Conservation (phyloP, 2,113 vertebrate genomes). For the Perccottus glenii region DNA sequence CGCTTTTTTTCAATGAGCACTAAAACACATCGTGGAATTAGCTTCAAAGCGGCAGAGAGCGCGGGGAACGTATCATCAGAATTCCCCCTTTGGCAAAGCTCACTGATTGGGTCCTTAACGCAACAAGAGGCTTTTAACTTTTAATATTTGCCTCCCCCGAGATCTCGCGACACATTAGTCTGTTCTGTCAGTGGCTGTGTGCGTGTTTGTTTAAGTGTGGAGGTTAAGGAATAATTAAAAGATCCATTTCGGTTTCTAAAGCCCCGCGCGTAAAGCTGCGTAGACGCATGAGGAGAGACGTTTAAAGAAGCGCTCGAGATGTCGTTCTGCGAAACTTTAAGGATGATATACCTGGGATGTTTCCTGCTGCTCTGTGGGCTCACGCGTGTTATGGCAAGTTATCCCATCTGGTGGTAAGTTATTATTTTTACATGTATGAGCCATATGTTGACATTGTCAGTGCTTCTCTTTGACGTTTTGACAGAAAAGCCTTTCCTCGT, state of each 20-base stretch:
- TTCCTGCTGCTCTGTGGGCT: conserved; percentile 86
- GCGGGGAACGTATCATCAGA: conserved; percentile 78
- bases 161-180: conserved; percentile 70
- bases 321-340: conserved; percentile 79
- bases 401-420: conserved; percentile 96
- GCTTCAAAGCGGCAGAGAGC: conserved; percentile 74
- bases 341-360: conserved; percentile 89
- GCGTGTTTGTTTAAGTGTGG: conserved; percentile 9
- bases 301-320: conserved; percentile 64
- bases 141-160: conserved; percentile 83
- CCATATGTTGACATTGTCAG: not conserved
- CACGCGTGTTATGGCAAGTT: conserved; percentile 86
- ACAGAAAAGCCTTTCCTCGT: not conserved
- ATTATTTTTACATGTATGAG: conserved; percentile 32
- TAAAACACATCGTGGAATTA: conserved; percentile 86
- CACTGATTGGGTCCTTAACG: conserved; percentile 85
- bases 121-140: conserved; percentile 74
- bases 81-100: conserved; percentile 87
- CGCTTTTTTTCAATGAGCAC: conserved; percentile 85
- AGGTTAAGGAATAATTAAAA: conserved; percentile 35
- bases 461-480: not conserved
- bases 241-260: conserved; percentile 50
- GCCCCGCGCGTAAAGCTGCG: conserved; percentile 57
- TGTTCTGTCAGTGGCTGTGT: conserved; percentile 2
- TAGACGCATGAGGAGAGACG: conserved; percentile 66